Evolutionary conservation across 2,888 invertebrate genomes (phyloP).

Genomic region (Drosophila monieri): DNA sequence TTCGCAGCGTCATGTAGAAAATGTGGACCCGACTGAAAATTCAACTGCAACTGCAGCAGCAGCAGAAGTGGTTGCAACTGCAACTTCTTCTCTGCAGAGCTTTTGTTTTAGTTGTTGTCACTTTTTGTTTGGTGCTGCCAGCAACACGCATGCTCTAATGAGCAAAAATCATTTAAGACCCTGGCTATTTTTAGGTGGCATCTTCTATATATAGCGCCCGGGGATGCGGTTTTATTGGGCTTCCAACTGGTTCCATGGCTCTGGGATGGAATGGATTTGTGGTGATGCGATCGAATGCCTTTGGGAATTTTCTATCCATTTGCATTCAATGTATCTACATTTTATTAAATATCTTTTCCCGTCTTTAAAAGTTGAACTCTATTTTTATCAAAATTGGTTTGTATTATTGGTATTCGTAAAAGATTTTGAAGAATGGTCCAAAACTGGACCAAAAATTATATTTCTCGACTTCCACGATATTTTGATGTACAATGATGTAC

Average conservation of each 20-base stretch:
- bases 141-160: constrained; percentile 79
- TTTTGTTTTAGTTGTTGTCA: constrained; percentile 78
- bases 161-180: constrained; percentile 79
- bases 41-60: constrained; percentile 9
- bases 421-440: too few relatives aligned
- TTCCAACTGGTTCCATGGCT: constrained; percentile 59
- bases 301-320: constrained; percentile 54
- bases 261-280: constrained; percentile 28
- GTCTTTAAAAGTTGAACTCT: neutral
- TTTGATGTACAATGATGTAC: too few relatives aligned
- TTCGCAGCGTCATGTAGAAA: constrained; percentile 78
- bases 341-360: neutral
- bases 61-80: neutral
- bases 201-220: constrained; percentile 72
- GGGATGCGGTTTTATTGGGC: constrained; percentile 70
- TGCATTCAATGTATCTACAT: constrained; percentile 30
- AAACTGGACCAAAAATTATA: too few relatives aligned
- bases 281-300: constrained; percentile 75
- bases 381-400: too few relatives aligned
- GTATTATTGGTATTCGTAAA: too few relatives aligned
- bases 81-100: constrained; percentile 53
- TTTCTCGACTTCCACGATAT: too few relatives aligned
- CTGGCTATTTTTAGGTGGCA: constrained; percentile 72
- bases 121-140: constrained; percentile 70
- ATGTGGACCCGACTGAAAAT: constrained; percentile 52